These are phyloP conservation scores for Patiria pectinifera DNA, from an alignment of 53 echinoderm and acorn worm genomes.

Conservation along the genomic window DNA sequence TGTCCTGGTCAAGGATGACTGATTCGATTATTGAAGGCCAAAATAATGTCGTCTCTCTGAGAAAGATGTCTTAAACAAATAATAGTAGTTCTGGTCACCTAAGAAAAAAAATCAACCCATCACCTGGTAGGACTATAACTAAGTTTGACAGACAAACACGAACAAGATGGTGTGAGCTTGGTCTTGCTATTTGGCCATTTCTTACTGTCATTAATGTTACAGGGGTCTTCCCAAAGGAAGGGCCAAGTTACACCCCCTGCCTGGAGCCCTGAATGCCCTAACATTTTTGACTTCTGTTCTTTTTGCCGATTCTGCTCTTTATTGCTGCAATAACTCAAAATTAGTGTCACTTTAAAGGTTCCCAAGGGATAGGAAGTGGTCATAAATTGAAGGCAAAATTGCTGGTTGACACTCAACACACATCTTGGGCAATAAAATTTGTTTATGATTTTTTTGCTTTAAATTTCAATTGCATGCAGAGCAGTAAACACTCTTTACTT, in stretches of 20 bases:
- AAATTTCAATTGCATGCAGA: not conserved
- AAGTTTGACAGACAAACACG: too few species aligned
- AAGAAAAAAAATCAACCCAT: too few species aligned
- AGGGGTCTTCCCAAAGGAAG: not conserved
- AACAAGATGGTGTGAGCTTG: not conserved
- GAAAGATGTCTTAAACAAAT: too few species aligned
- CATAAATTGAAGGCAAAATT: slow-evolving; percentile 30
- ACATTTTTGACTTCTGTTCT: slow-evolving; percentile 23
- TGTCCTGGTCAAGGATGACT: too few species aligned
- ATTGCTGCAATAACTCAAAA: slow-evolving; percentile 37
- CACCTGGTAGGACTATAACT: too few species aligned
- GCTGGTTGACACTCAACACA: not conserved
- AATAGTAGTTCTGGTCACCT: too few species aligned
- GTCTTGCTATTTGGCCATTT: not conserved
- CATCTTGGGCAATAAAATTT: not conserved
- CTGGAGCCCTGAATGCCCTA: not conserved
- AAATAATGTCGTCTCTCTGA: too few species aligned
- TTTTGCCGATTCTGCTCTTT: slow-evolving; percentile 33
- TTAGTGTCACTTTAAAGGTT: slow-evolving; percentile 25
- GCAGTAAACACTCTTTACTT: too few species aligned
- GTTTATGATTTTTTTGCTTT: not conserved
- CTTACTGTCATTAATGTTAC: slow-evolving; percentile 7
- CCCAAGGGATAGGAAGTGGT: slow-evolving; percentile 11
- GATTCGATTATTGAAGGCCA: too few species aligned
- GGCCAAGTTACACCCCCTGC: slow-evolving; percentile 18